Percentiles rank a stretch among this genome's conserved stretches.
These are phyloP conservation scores for Panthera tigris DNA, from an alignment of 2,113 vertebrate genomes.

Conservation along the genomic window DNA sequence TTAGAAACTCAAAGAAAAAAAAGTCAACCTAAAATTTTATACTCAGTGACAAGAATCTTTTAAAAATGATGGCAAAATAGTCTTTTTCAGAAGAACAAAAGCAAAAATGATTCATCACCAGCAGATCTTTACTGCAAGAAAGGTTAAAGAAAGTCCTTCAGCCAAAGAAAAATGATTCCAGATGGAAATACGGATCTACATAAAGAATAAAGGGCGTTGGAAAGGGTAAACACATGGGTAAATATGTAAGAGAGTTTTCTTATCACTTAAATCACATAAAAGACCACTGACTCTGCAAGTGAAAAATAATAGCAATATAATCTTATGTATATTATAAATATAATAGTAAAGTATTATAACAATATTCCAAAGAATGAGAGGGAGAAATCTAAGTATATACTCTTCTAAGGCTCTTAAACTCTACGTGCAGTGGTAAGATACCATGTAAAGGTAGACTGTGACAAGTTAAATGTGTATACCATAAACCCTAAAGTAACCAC, in stretches of 20 bases:
- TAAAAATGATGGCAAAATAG: not conserved
- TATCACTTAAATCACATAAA: not conserved
- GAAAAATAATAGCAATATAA: not conserved
- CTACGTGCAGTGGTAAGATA: not conserved
- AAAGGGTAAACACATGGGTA: not conserved
- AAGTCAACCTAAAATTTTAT: not conserved
- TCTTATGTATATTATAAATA: not conserved
- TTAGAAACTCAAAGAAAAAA: not conserved
- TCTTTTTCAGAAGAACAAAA: not conserved
- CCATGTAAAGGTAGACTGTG: not conserved
- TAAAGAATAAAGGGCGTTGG: not conserved
- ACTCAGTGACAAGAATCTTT: not conserved
- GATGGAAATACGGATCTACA: not conserved
- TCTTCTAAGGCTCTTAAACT: not conserved
- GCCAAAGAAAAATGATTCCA: not conserved
- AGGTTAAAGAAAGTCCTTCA: not conserved
- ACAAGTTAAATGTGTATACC: not conserved
- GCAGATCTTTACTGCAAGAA: not conserved
- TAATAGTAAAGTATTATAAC: not conserved
- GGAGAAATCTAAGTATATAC: not conserved
- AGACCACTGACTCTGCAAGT: not conserved
- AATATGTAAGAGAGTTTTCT: not conserved
- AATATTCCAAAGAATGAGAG: not conserved
- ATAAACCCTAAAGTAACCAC: not conserved
- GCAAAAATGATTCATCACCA: not conserved